Conservation (phyloP, 1,140 invertebrate species). For the Magallana ariakensis region DNA sequence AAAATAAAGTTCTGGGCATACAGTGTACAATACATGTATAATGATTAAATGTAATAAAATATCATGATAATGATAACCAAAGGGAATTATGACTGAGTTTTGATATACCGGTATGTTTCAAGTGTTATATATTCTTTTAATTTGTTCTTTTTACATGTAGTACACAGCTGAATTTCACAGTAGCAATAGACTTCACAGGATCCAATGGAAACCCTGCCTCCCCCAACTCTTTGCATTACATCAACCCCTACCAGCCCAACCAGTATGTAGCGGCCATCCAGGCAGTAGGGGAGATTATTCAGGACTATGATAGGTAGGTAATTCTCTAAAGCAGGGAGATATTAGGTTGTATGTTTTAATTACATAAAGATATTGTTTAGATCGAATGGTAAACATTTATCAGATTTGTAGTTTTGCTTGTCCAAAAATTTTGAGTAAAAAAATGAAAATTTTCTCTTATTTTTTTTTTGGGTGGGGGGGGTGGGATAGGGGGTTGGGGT, state of each 20-base stretch:
- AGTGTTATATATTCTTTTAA: neutral
- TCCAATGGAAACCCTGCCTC: constrained; percentile 84
- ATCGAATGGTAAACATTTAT: too few relatives aligned
- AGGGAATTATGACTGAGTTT: neutral
- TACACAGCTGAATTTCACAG: constrained; percentile 83
- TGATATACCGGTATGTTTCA: too few relatives aligned
- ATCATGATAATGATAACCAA: neutral
- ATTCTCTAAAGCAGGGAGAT: too few relatives aligned
- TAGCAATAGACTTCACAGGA: constrained; percentile 86
- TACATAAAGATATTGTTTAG: too few relatives aligned
- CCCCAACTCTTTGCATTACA: constrained; percentile 83
- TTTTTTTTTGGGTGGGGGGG: neutral
- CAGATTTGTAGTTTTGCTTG: too few relatives aligned
- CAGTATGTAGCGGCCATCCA: constrained; percentile 81
- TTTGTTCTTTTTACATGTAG: constrained; percentile 61
- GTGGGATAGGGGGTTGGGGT: neutral
- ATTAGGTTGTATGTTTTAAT: too few relatives aligned
- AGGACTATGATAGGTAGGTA: constrained; percentile 82
- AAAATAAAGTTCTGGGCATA: too few relatives aligned
- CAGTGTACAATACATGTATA: too few relatives aligned
- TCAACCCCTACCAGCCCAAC: constrained; percentile 80
- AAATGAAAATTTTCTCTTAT: too few relatives aligned
- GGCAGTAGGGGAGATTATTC: constrained; percentile 84
- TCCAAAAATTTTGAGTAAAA: too few relatives aligned
- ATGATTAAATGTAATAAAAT: too few relatives aligned